Base-by-base conservation (phyloP, 2,888 invertebrate genomes). In the Eristalis tenax region DNA sequence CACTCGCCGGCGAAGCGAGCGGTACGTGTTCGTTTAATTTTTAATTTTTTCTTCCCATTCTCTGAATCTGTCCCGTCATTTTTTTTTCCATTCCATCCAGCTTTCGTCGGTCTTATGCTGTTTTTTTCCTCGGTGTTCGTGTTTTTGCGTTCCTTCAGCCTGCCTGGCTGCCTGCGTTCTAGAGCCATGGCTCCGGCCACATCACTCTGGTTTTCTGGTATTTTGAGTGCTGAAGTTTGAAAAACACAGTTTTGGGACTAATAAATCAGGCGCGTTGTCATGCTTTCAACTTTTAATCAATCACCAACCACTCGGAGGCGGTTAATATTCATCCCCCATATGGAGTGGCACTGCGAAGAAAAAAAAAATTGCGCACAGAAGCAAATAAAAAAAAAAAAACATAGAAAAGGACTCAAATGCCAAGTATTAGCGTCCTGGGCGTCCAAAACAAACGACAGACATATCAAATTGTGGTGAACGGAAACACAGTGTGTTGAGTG, bases 251-350 rank as follows among this genome's bases (percentile, higher is more conserved):
- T 87, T 87, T 87, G 87, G 87, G 87, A 87, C 87, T 87, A 87
- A 87, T 87, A 87, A 87, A 87, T 87, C 87, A 87, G 83, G 75
- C 83, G 71, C 79, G 83, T 83, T 87, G 87, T 87, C 87, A 87
- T 87, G 87, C 87, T 87, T 87, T 87, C 87, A 87, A 87, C 87
- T 87, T 87, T 87, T 87, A 87, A 87, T 87, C 87, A 87, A 87
- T 87, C 87, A 87, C 71, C 83, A 71, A 87, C 79, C 79, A 87
- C 83, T 83, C 83, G 87, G 68, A 83, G 83, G 87, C 83, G 87
- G 87, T 87, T 83, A 87, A 87, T 87, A 87, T 79, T 75, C 68
- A 70, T 63, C 75, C 66, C 61, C 73, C 70, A 35, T 22, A 70
- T 28, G 57, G 43, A 50, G 56, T 70, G 23, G 32, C 35, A 23